These are phyloP conservation scores for Rhipidura dahli DNA, from an alignment of 2,113 vertebrate species.

Conservation along the genomic window DNA sequence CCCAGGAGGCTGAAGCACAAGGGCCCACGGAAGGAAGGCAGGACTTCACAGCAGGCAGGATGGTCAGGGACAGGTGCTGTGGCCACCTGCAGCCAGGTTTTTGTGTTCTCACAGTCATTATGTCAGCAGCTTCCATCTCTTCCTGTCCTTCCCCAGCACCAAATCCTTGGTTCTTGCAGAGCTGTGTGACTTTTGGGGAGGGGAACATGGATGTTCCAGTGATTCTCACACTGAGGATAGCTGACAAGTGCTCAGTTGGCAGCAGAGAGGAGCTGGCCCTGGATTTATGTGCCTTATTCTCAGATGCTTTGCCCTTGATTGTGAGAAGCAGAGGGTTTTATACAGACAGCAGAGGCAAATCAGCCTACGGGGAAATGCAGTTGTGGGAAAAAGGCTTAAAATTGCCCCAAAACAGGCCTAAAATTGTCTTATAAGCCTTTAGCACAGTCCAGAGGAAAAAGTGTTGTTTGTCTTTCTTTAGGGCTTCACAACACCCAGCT, in stretches of 20 bases:
- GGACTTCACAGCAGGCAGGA: neutral
- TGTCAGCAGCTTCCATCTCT: neutral
- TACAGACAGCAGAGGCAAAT: neutral
- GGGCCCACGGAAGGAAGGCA: neutral
- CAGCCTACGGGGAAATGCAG: neutral
- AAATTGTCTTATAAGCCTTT: neutral
- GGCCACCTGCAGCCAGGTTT: neutral
- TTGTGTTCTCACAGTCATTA: neutral
- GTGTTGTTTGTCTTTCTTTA: conserved; percentile 52
- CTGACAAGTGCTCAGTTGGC: neutral
- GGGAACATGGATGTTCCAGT: neutral
- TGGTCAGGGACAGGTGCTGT: neutral
- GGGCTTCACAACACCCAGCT: conserved; percentile 70
- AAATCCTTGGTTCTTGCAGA: neutral
- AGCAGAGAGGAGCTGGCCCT: neutral
- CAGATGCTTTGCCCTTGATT: neutral
- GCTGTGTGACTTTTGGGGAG: neutral
- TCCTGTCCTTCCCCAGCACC: neutral
- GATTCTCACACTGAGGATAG: neutral
- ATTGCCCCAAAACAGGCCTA: neutral
- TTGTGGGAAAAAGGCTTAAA: neutral
- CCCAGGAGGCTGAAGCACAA: neutral
- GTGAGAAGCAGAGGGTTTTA: neutral
- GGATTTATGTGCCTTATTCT: neutral
- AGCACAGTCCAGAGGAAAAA: conserved; percentile 5